Percentiles rank a stretch among this genome's conserved stretches.
These are phyloP conservation scores for Triplophysa yarkandensis DNA, from an alignment of 2,797 vertebrate species.

Conservation along the genomic window DNA sequence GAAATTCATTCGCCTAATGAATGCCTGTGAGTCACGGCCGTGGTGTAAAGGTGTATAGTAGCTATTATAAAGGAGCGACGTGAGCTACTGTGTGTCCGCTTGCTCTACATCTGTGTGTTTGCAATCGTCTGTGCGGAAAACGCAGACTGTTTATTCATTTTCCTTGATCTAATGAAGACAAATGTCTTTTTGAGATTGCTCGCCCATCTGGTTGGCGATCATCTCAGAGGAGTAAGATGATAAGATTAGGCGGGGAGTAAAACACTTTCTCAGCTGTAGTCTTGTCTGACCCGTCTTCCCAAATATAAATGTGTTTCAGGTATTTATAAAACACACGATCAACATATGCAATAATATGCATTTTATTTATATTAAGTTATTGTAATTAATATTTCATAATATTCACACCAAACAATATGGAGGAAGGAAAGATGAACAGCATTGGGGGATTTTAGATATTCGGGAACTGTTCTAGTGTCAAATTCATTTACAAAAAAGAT, in stretches of 20 bases:
- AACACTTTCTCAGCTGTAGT: conserved; percentile 9
- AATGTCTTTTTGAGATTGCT: conserved; percentile 51
- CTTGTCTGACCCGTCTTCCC: not conserved
- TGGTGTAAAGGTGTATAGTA: conserved; percentile 18
- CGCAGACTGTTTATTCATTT: conserved; percentile 46
- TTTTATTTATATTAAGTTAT: too few relatives aligned
- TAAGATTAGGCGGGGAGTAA: conserved; percentile 23
- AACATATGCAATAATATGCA: too few relatives aligned
- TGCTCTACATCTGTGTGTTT: not conserved
- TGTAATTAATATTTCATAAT: too few relatives aligned
- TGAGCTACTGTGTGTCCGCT: conserved; percentile 16
- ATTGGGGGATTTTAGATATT: too few relatives aligned
- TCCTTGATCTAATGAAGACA: conserved; percentile 61
- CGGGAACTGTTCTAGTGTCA: too few relatives aligned
- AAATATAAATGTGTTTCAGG: too few relatives aligned
- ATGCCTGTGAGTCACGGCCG: not conserved
- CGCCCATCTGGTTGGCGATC: conserved; percentile 56
- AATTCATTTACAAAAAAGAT: too few relatives aligned
- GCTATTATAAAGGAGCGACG: conserved; percentile 15
- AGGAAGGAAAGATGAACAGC: too few relatives aligned
- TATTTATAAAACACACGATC: too few relatives aligned
- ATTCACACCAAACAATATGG: too few relatives aligned
- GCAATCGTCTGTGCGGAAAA: not conserved
- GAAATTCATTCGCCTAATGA: not conserved
- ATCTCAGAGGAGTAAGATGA: conserved; percentile 40